These are phyloP conservation scores for Macquaria ambigua DNA, from an alignment of 2,113 vertebrate species.

Conservation along the genomic window DNA sequence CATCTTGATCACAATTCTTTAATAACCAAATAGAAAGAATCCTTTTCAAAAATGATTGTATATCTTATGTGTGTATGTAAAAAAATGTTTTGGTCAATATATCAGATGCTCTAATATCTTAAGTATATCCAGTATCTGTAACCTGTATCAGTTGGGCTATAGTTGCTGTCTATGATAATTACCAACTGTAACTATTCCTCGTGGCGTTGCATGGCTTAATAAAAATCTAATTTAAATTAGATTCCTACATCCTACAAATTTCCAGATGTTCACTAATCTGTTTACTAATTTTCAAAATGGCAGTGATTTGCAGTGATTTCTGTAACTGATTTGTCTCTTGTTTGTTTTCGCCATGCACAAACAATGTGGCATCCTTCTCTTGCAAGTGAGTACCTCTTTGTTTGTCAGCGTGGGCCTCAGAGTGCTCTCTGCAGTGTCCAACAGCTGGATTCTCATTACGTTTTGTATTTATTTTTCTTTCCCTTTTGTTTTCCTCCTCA, in stretches of 20 bases:
- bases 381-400: constrained; percentile 90
- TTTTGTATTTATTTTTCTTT: constrained; percentile 51
- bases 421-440: constrained; percentile 32
- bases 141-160: background rate
- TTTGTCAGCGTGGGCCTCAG: constrained; percentile 37
- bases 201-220: background rate
- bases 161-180: background rate
- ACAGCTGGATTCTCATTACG: constrained; percentile 56
- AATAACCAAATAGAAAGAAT: background rate
- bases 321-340: constrained; percentile 95
- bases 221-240: background rate
- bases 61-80: background rate
- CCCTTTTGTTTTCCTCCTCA: constrained; percentile 41
- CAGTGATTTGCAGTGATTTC: constrained; percentile 50
- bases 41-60: background rate
- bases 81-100: no score
- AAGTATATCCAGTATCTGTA: background rate
- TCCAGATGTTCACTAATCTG: background rate
- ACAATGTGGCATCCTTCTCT: constrained; percentile 88
- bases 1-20: background rate
- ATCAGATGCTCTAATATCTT: no score
- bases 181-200: background rate
- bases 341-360: constrained; percentile 91
- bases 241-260: background rate
- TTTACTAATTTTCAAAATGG: background rate